A percentile compares a stretch with the other conserved stretches of the same genome.
Conservation (phyloP, 2,888 invertebrate genomes). For the Nymphalis urticae region DNA sequence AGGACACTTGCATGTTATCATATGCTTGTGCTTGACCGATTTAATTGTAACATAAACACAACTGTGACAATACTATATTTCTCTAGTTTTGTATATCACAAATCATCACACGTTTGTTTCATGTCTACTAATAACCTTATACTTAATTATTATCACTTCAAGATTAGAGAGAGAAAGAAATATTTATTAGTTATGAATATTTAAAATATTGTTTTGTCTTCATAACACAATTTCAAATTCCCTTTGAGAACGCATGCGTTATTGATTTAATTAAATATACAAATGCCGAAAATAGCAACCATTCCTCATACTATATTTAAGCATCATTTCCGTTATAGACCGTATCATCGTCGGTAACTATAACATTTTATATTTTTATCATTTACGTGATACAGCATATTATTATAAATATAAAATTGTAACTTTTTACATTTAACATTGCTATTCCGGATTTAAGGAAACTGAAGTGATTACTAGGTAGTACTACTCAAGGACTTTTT, state of each 20-base stretch:
- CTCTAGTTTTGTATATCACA: neutral
- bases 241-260: neutral
- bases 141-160: too few species aligned
- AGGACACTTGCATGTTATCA: neutral
- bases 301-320: neutral
- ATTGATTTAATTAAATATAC: neutral
- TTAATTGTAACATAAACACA: constrained; percentile 20
- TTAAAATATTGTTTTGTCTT: too few species aligned
- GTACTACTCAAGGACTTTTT: too few species aligned
- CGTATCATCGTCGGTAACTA: neutral
- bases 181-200: too few species aligned
- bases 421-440: too few species aligned
- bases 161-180: too few species aligned
- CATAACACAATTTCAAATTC: too few species aligned
- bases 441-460: too few species aligned
- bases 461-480: too few species aligned
- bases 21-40: constrained; percentile 17
- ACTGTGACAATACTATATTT: constrained; percentile 19
- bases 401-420: too few species aligned
- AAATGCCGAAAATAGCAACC: neutral
- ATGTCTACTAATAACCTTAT: neutral
- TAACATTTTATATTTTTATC: neutral
- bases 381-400: neutral
- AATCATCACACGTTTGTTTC: neutral
- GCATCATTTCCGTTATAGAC: neutral